Percentiles rank a stretch among this genome's conserved stretches.
phyloP scores from a whole-genome alignment of 2,888 invertebrate species.

The Camponotus fellah region DNA sequence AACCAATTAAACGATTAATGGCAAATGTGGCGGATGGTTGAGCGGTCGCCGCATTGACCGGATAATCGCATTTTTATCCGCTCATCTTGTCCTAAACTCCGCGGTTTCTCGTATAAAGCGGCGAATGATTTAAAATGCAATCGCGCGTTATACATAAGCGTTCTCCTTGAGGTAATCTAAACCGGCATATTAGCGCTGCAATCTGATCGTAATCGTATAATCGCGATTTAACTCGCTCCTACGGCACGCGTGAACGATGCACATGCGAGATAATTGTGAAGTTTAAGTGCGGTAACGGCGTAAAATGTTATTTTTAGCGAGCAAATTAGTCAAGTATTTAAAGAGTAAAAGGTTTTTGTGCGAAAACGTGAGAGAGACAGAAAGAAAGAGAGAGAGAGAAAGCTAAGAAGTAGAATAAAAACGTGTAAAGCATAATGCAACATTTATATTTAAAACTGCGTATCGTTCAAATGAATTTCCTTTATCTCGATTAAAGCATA shows the following conservation, averaged over 20 bases:
- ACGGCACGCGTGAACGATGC: slow-evolving; percentile 38
- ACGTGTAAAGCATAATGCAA: not conserved
- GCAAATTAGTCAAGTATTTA: not conserved
- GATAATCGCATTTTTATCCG: slow-evolving; percentile 51
- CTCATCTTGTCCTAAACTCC: slow-evolving; percentile 36
- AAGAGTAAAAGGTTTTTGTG: not conserved
- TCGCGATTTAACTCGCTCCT: slow-evolving; percentile 40
- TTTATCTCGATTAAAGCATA: not conserved
- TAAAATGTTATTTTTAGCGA: slow-evolving; percentile 9
- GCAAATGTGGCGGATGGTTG: slow-evolving; percentile 36
- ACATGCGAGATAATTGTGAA: slow-evolving; percentile 33
- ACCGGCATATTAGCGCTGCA: slow-evolving; percentile 42
- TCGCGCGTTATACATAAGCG: slow-evolving; percentile 15
- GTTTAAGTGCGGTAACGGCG: not conserved
- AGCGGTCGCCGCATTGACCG: slow-evolving; percentile 11
- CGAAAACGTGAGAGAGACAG: too few relatives aligned
- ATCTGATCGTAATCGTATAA: slow-evolving; percentile 43
- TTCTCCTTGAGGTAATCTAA: slow-evolving; percentile 45
- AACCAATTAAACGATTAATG: slow-evolving; percentile 60
- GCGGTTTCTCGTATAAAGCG: slow-evolving; percentile 21
- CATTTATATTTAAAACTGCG: not conserved
- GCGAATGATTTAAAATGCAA: slow-evolving; percentile 12
- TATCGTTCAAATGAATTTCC: not conserved
- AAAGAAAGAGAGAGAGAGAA: not conserved
- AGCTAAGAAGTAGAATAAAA: not conserved